Evolutionary conservation across 2,888 invertebrate species (phyloP).

Genomic region (Atrina japonica): DNA sequence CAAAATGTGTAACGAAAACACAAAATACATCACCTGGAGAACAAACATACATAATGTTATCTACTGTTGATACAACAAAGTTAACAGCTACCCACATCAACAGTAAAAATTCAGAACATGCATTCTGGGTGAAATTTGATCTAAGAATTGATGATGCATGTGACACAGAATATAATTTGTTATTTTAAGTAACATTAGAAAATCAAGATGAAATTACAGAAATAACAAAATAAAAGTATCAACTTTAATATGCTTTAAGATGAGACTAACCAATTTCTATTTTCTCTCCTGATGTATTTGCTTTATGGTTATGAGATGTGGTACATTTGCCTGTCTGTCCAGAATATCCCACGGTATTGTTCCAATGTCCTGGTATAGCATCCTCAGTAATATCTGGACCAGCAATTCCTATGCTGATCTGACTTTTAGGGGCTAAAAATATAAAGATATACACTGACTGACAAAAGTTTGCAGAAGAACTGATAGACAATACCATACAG

Average conservation of each 20-base stretch:
- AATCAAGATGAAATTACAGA: no score
- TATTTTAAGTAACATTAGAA: no score
- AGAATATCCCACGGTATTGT: constrained; percentile 76
- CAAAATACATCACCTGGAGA: constrained; percentile 75
- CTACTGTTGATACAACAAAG: no score
- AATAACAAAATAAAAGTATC: no score
- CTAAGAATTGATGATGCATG: neutral
- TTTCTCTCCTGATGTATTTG: constrained; percentile 73
- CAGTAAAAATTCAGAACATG: no score
- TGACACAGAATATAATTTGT: no score
- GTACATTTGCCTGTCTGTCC: constrained; percentile 74
- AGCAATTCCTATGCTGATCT: constrained; percentile 76
- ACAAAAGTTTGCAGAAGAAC: no score
- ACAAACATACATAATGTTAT: no score
- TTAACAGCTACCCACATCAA: neutral
- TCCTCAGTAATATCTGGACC: constrained; percentile 75
- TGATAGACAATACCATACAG: no score
- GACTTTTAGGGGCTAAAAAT: constrained; percentile 66
- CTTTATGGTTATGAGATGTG: constrained; percentile 69
- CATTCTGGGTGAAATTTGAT: neutral
- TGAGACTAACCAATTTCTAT: constrained; percentile 71
- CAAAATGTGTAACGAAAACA: constrained; percentile 76
- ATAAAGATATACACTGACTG: no score
- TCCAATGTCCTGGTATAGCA: constrained; percentile 75
- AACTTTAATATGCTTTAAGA: no score